Evolutionary conservation across 2,113 vertebrate species (phyloP), one percentile per base, ranked within the genome.

Genomic region (Fukomys damarensis): DNA sequence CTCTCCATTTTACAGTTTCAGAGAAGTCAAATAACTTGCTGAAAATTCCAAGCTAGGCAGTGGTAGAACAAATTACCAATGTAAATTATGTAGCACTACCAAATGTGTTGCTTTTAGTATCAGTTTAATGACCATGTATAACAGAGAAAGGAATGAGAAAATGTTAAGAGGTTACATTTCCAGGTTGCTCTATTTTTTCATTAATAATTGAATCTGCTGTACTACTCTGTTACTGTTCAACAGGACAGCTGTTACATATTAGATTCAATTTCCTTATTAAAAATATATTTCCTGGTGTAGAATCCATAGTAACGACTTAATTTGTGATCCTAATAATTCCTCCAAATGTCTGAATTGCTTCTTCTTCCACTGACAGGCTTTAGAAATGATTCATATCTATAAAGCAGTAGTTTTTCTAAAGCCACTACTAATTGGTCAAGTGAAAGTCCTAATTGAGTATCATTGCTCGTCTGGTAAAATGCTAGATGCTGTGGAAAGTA

Each of bases 201-300:
- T 97, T 97, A 97, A 96, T 97, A 97, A 94, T 97, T 97, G 96
- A 96, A 97, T 96, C 86, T 96, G 79, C 93, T 43, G 93, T 96
- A 97, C 92, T 93, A 91, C 63, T 89, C 86, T 7, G 52, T 96
- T 95, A 80, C 89, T 86, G 52, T 68, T 83, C 93, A 97, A 93
- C 68, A 90, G 84, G 93, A 87, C 95, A 97, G 93, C 95, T 98
- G 97, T 93, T 97, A 89, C 5, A 77, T 94, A 96, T 97, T 98
- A 98, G 91, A 92, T 97, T 89, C 91, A 93, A 95, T 98, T 98
- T 97, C 92, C 92, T 97, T 96, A 96, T 97, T 98, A 97, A 97
- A 96, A 92, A 92, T 96, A 95, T 97, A 97, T 97, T 97, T 98
- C 95, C 97, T 97, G 95, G 70, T 63, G 22, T 76, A 80, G 83